Evolutionary conservation across 1,140 invertebrate species (phyloP), one percentile per base, ranked within the genome.

Genomic region (Drosophila triauraria): DNA sequence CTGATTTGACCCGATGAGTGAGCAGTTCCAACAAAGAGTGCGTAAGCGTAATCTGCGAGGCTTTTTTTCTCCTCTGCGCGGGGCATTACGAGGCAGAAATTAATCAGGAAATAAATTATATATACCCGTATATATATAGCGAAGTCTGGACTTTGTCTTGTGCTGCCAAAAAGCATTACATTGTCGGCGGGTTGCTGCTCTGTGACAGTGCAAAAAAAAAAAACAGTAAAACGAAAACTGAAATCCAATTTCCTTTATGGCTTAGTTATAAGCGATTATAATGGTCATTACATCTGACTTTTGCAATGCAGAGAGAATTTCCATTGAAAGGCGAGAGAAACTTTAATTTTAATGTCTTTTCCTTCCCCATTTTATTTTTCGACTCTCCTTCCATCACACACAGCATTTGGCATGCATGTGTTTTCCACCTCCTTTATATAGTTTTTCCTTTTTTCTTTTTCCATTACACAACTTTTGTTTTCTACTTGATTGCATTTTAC

Each of bases 41-140:
- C 71, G 42, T 68, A 77, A 76, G 32, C 32, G 51, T 54, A 54
- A 54, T 54, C 51, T 54, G 74, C 78, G 54, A n/a, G 27, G 30
- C 57, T 60, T 23, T 50, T 1, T 75, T 68, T 61, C 27, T 61
- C 27, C 62, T 56, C 67, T 51, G 53, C 42, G 69, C 81, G 63
- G 27, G 38, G 43, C 63, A 80, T 86, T 61, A 61, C 75, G 10
- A n/a, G 50, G 67, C 76, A 78, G 23, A 88, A 78, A 88, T 83
- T 88, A 83, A 87, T 88, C 80, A 78, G 84, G 84, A 87, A 87
- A 88, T 80, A 72, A 85, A 70, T 77, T 80, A 69, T 86, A 69
- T 79, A 63, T 78, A 75, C 25, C 43, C 27, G 35, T 13, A 3
- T 42, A 42, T 7, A n/a, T 23, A 54, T 40, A 32, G 20, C 32